Conservation (phyloP, 2,888 invertebrate genomes). For the Limenitis camilla region DNA sequence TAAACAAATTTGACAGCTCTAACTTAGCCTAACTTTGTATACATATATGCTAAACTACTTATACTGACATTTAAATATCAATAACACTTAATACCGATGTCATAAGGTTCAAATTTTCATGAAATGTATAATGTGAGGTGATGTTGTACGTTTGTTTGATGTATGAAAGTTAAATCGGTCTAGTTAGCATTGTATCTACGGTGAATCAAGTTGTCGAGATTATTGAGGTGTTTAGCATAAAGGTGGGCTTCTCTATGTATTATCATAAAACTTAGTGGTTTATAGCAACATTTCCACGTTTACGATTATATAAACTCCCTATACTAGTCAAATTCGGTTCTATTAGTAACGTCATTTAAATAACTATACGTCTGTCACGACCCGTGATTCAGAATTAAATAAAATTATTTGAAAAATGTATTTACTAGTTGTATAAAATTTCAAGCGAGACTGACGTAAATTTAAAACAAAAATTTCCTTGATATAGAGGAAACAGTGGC, state of each 20-base stretch:
- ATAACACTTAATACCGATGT: background rate
- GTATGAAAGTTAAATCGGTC: conserved; percentile 57
- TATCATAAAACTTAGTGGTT: background rate
- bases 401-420: too few relatives aligned
- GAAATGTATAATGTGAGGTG: background rate
- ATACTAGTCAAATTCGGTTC: too few relatives aligned
- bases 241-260: conserved; percentile 13
- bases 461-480: too few relatives aligned
- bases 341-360: too few relatives aligned
- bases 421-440: too few relatives aligned
- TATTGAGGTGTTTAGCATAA: conserved; percentile 62
- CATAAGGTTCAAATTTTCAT: conserved; percentile 8
- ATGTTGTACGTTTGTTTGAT: conserved; percentile 13
- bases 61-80: conserved; percentile 13
- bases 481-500: too few relatives aligned
- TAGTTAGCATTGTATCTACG: conserved; percentile 68
- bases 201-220: conserved; percentile 67
- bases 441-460: too few relatives aligned
- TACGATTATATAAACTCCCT: too few relatives aligned
- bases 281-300: too few relatives aligned
- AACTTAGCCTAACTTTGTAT: conserved; percentile 67
- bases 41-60: conserved; percentile 46
- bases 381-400: too few relatives aligned
- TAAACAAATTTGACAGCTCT: conserved; percentile 74
- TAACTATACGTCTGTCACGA: too few relatives aligned